These are phyloP conservation scores for Cataglyphis altisquamis DNA, from an alignment of 2,888 invertebrate species.

Conservation along the genomic window DNA sequence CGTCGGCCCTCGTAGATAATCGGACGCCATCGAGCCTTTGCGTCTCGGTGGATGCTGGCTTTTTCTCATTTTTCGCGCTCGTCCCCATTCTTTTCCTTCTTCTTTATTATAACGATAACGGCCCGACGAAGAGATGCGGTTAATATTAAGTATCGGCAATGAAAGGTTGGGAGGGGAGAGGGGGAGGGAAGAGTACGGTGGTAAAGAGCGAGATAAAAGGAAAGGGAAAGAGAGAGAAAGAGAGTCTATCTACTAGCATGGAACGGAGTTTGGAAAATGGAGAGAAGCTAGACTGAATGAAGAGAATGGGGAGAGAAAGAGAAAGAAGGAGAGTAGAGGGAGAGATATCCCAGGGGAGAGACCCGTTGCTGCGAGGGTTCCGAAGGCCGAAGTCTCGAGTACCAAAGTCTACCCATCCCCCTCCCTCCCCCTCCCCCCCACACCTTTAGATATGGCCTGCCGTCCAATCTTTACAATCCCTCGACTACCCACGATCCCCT, in stretches of 20 bases:
- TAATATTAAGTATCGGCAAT: slow-evolving; percentile 75
- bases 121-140: slow-evolving; percentile 75
- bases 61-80: slow-evolving; percentile 43
- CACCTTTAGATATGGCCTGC: slow-evolving; percentile 63
- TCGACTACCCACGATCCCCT: slow-evolving; percentile 64
- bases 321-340: slow-evolving; percentile 45
- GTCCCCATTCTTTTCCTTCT: slow-evolving; percentile 58
- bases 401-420: slow-evolving; percentile 74
- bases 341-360: slow-evolving; percentile 68
- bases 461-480: slow-evolving; percentile 75
- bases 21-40: slow-evolving; percentile 63
- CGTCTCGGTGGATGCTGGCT: slow-evolving; percentile 47
- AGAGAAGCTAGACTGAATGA: slow-evolving; percentile 61
- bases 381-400: slow-evolving; percentile 79
- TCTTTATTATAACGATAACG: slow-evolving; percentile 79
- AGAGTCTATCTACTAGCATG: slow-evolving; percentile 50
- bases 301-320: slow-evolving; percentile 53
- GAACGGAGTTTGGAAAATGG: slow-evolving; percentile 38
- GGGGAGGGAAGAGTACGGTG: slow-evolving; percentile 11
- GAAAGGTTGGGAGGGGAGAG: slow-evolving; percentile 3
- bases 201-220: slow-evolving; percentile 30
- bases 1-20: slow-evolving; percentile 67
- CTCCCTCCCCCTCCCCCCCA: slow-evolving; percentile 56
- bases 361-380: slow-evolving; percentile 74
- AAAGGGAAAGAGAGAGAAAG: background rate